These are phyloP conservation scores for Synergus umbraculus DNA, from an alignment of 2,888 invertebrate species.

Conservation along the genomic window DNA sequence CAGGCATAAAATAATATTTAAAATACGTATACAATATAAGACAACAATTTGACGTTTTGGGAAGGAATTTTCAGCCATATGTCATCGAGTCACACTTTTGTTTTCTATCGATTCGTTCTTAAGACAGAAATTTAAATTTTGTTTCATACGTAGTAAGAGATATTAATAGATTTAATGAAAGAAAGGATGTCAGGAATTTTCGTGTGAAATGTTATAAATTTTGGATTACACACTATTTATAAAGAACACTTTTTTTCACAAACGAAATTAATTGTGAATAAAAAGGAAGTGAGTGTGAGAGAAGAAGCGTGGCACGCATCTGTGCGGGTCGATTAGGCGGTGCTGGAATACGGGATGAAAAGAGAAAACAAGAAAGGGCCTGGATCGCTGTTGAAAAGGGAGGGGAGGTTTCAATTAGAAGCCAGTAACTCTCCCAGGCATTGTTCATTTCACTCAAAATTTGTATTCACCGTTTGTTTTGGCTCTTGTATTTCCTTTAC, in stretches of 20 bases:
- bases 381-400: slow-evolving; percentile 48
- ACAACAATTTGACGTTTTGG: slow-evolving; percentile 15
- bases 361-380: slow-evolving; percentile 56
- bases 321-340: slow-evolving; percentile 74
- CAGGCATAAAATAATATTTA: background rate
- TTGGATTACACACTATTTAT: background rate
- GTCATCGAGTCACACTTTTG: background rate
- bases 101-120: background rate
- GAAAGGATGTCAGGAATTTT: too few relatives aligned
- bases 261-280: slow-evolving; percentile 41
- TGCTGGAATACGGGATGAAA: slow-evolving; percentile 55
- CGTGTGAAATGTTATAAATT: background rate
- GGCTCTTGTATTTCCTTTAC: slow-evolving; percentile 64
- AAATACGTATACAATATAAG: background rate
- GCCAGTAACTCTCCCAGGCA: slow-evolving; percentile 76
- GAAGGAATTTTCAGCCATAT: background rate
- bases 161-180: too few relatives aligned
- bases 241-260: slow-evolving; percentile 1
- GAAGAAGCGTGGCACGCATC: slow-evolving; percentile 69
- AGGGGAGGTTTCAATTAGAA: slow-evolving; percentile 76
- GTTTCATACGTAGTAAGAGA: too few relatives aligned
- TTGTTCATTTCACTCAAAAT: slow-evolving; percentile 77
- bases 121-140: background rate
- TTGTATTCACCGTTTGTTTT: slow-evolving; percentile 75
- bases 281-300: slow-evolving; percentile 51